These are phyloP conservation scores for Ecliptopera silaceata DNA, from an alignment of 2,888 invertebrate species.

Conservation along the genomic window DNA sequence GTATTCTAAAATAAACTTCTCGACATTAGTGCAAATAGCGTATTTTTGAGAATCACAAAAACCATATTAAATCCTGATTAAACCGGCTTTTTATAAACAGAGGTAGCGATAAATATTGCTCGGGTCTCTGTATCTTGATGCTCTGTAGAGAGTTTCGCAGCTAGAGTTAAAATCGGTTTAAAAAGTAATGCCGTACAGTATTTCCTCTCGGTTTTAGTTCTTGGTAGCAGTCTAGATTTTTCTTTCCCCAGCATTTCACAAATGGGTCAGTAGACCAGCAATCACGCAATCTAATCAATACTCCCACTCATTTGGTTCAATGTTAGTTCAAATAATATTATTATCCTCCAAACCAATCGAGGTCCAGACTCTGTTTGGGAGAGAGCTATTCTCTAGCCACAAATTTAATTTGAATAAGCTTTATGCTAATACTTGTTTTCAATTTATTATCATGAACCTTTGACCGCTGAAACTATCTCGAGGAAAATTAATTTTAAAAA, in stretches of 20 bases:
- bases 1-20: too few relatives aligned
- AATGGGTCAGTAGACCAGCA: neutral
- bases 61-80: too few relatives aligned
- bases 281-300: conserved; percentile 14
- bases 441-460: neutral
- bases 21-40: too few relatives aligned
- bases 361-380: conserved; percentile 4
- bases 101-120: too few relatives aligned
- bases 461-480: neutral
- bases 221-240: too few relatives aligned
- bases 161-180: too few relatives aligned
- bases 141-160: too few relatives aligned
- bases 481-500: neutral
- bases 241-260: neutral
- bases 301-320: conserved; percentile 4
- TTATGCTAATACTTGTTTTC: conserved; percentile 1
- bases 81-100: too few relatives aligned
- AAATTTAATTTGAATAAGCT: neutral
- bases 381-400: conserved; percentile 1
- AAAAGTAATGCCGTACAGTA: too few relatives aligned
- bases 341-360: conserved; percentile 3
- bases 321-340: conserved; percentile 17
- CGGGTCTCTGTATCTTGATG: too few relatives aligned
- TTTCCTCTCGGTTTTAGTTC: too few relatives aligned
- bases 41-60: too few relatives aligned